phyloP scores from a whole-genome alignment of 2,113 vertebrate species.

The Ammospiza caudacuta region DNA sequence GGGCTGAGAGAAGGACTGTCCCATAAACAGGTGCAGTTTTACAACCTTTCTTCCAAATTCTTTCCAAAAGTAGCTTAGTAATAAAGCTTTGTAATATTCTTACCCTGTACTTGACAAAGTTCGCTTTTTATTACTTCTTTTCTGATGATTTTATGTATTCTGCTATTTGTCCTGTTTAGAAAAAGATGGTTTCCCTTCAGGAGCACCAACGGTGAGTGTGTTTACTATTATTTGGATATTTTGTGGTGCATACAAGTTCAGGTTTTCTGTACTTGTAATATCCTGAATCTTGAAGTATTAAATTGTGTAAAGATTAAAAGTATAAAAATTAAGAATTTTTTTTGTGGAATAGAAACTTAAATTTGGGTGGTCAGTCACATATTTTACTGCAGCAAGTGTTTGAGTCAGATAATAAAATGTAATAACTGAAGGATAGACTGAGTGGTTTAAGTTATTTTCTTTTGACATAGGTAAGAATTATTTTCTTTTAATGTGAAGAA shows the following conservation, averaged over 20 bases:
- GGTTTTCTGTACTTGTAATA: not conserved
- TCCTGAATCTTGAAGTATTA: not conserved
- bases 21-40: not conserved
- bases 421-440: not conserved
- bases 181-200: constrained; percentile 92
- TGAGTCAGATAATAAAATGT: not conserved
- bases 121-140: not conserved
- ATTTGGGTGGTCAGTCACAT: fast-evolving
- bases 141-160: not conserved
- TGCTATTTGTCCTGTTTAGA: constrained; percentile 77
- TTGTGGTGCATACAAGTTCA: not conserved
- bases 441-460: not conserved
- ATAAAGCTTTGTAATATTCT: not conserved
- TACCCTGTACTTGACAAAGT: not conserved
- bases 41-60: not conserved
- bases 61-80: not conserved
- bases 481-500: not conserved
- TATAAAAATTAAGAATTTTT: not conserved
- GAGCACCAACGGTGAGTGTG: constrained; percentile 86
- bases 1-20: not conserved
- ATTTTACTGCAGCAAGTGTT: not conserved
- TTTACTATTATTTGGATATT: not conserved
- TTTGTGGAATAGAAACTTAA: not conserved
- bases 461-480: not conserved
- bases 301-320: not conserved